Evolutionary conservation across 2,113 vertebrate species (phyloP).

Genomic region (Hemicordylus capensis): DNA sequence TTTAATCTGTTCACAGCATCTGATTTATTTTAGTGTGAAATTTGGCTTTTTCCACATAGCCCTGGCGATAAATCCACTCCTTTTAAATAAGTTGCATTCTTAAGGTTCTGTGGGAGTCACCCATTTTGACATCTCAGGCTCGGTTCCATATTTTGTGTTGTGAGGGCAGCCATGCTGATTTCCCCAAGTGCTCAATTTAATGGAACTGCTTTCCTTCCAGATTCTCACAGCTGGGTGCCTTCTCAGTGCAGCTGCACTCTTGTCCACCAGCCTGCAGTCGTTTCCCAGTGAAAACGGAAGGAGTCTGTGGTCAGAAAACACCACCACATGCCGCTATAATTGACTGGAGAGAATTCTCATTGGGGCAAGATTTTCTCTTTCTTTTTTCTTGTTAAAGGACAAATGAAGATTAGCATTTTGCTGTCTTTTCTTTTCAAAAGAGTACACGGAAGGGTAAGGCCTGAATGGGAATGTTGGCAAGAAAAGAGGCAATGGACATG

Average conservation of each 20-base stretch:
- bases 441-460: conserved; percentile 56
- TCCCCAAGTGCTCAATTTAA: background rate
- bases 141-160: background rate
- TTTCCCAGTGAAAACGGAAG: background rate
- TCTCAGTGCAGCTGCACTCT: background rate
- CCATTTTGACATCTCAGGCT: background rate
- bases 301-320: background rate
- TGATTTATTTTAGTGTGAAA: background rate
- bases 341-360: background rate
- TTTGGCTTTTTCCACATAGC: background rate
- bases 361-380: background rate
- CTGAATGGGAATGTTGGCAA: conserved; percentile 62
- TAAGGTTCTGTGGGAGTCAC: background rate
- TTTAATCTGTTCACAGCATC: background rate
- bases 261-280: background rate
- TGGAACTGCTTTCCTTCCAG: background rate
- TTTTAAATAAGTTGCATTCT: background rate
- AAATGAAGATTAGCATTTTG: background rate
- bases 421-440: conserved; percentile 40
- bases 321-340: background rate
- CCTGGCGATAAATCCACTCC: background rate
- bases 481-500: conserved; percentile 57
- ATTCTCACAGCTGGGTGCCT: background rate
- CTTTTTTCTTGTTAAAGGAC: background rate
- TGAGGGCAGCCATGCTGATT: background rate